Base-by-base conservation (phyloP, 2,113 vertebrate genomes). In the Chionis minor region DNA sequence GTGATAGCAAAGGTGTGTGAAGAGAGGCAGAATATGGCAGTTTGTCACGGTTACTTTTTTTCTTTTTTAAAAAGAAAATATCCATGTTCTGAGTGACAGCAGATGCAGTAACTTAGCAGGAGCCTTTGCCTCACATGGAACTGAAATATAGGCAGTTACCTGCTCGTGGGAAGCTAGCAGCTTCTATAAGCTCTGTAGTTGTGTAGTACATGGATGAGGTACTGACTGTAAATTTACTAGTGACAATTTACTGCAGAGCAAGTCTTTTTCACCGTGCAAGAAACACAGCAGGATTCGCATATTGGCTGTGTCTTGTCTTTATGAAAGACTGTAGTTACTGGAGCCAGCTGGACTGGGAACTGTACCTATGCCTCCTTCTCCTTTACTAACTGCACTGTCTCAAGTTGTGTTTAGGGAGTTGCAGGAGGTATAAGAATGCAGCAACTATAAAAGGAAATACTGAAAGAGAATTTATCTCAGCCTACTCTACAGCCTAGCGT, bases 211-310 rank as follows among this genome's bases (percentile, higher is more conserved):
- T 30, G 44, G 74, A 55, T 59, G 62, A 79, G 42, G 32, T 56
- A 77, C 75, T 69, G 49, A 73, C 55, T 93, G 56, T 74, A 97
- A 65, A 94, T 97, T 82, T 92, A 58, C 49, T 77, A 11, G 79
- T 80, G 61, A 66, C 54, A 77, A 23, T 80, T 92, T 83, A 73
- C 63, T 83, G 67, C 86, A 83, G 75, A 88, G 71, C 23, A 88
- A 49, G 47, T 59, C 54, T 91, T 63, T 93, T 88, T 78, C 59
- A 28, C 54, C 0, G 1, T 55, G 81, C 56, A 59, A 32, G 70
- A 74, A 82, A 6, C 79, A 58, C 92, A 80, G 75, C 62, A 69
- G 90, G 75, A 62, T 81, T 72, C 61, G 40, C 9, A 18, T 35
- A 81, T 66, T 70, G 54, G 6, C 73, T 59, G 32, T 33, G 22